Evolutionary conservation across 2,113 vertebrate genomes (phyloP), one percentile per base, ranked within the genome.

Genomic region (Saimiri boliviensis): DNA sequence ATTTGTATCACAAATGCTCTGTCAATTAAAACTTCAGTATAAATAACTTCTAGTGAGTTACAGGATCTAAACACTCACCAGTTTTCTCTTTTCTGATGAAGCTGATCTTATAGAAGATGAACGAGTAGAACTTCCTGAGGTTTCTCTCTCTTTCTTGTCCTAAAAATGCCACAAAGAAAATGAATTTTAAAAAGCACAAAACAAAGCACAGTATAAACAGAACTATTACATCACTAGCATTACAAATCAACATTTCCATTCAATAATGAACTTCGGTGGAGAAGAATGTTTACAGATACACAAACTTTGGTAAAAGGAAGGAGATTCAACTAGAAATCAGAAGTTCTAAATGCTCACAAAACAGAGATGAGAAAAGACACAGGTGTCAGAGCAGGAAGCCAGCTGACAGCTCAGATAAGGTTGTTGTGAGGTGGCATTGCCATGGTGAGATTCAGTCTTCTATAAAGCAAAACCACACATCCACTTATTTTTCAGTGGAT

Each of bases 1-100:
- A 70, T 87, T 93, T 95, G 40, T 56, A 88, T 49, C 20, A 92
- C 45, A 84, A 60, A n/a, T 3, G 5, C 52, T 60, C 16, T 92
- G 5, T 60, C 52, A 5, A 37, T 84, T 58, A 90, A 80, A 86
- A 70, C 47, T 58, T 76, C 47, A 85, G 37, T 27, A 52, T 37
- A 81, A 94, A 83, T 85, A 37, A 81, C 25, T 89, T 86, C 73
- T 77, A 66, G 14, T 87, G 88, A 84, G 23, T 74, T 63, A 80
- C 8, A 45, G 11, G 49, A 94, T 77, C 19, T 66, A 68, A 94
- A 86, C 25, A 97, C 97, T 98, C 45, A 98, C 97, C 93, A 95
- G 54, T 94, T 97, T 97, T 92, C 96, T 97, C 68, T 97, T 97
- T 30, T 90, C 92, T 58, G 96, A 70, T 82, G 96, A 92, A 88